Evolutionary conservation across 2,113 vertebrate species (phyloP).

Genomic region (Percina caprodes): DNA sequence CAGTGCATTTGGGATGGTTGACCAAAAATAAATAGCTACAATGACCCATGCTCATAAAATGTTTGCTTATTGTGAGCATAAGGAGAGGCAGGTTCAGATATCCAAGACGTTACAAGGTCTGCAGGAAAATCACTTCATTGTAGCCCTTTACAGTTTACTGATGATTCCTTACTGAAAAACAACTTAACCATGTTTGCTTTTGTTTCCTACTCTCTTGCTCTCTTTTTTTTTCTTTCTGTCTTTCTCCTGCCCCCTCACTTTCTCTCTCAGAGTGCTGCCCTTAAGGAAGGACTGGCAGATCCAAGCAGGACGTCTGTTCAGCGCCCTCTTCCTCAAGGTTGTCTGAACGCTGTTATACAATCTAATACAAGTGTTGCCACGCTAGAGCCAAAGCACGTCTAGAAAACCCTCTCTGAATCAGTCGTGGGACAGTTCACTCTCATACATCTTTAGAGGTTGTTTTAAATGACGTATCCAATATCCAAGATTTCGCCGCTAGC

Average conservation of each 20-base stretch:
- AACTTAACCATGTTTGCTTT: neutral
- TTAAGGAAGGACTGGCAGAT: constrained; percentile 89
- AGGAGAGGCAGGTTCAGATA: neutral
- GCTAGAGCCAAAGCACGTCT: constrained; percentile 91
- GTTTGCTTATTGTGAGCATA: neutral
- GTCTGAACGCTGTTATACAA: constrained; percentile 92
- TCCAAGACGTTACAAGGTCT: neutral
- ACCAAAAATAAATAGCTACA: neutral
- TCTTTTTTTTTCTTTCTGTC: constrained; percentile 26
- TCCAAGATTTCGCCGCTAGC: neutral
- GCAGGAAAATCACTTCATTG: neutral
- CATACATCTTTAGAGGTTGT: neutral
- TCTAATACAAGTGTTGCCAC: constrained; percentile 88
- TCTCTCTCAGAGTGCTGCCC: constrained; percentile 85
- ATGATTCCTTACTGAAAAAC: constrained; percentile 9
- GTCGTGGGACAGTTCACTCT: neutral
- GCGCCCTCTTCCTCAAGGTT: constrained; percentile 97
- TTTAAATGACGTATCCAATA: neutral
- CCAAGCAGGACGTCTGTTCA: constrained; percentile 91
- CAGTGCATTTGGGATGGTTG: neutral
- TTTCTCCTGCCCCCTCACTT: neutral
- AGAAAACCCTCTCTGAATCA: constrained; percentile 58
- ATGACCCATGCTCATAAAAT: neutral
- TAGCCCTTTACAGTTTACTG: constrained; percentile 5
- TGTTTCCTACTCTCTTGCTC: neutral